Evolutionary conservation across 1,140 invertebrate genomes (phyloP).

Genomic region (Tenebrio molitor): DNA sequence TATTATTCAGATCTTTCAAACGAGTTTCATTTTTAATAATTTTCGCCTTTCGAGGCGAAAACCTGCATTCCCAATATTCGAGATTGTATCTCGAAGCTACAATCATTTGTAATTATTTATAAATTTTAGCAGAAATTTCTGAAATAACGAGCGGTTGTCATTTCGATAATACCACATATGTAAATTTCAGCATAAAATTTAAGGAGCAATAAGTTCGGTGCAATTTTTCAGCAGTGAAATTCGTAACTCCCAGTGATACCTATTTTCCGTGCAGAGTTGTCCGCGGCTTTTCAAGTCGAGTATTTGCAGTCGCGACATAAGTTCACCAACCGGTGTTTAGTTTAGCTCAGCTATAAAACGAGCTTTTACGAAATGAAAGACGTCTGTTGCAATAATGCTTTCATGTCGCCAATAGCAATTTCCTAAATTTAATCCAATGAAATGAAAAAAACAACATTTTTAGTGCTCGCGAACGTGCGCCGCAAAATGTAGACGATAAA

Average conservation of each 20-base stretch:
- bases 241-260: constrained; percentile 1
- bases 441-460: constrained; percentile 40
- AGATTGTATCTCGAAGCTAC: no score
- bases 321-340: constrained; percentile 38
- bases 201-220: no score
- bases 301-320: constrained; percentile 47
- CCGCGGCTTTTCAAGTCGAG: constrained; percentile 42
- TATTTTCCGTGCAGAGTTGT: constrained; percentile 27
- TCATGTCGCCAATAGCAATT: constrained; percentile 48
- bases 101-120: no score
- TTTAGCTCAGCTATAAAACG: constrained; percentile 45
- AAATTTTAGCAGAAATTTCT: no score
- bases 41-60: no score
- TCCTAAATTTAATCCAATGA: constrained; percentile 45
- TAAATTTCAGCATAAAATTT: no score
- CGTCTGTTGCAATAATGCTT: constrained; percentile 48
- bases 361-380: constrained; percentile 48
- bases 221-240: constrained; percentile 1
- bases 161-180: no score
- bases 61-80: no score
- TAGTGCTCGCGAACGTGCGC: constrained; percentile 13
- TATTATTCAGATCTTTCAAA: no score
- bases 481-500: constrained; percentile 17
- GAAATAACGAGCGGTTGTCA: no score
- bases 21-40: no score